These are phyloP conservation scores for Leptopilina syphax DNA, from an alignment of 2,888 invertebrate species.

Conservation along the genomic window DNA sequence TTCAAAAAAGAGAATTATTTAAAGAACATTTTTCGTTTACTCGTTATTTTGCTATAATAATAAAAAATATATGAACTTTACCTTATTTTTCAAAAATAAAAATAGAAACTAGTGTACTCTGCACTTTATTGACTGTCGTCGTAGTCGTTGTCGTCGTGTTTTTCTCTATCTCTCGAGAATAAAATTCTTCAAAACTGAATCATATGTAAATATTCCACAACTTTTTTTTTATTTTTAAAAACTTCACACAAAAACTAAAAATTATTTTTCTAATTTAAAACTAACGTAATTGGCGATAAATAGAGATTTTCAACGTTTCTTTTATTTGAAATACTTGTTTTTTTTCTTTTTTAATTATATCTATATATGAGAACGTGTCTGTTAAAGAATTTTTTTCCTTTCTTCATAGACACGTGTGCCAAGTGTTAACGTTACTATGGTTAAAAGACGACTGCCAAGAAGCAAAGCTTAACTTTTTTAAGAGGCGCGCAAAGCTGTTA, in stretches of 20 bases:
- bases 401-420: constrained; percentile 17
- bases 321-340: neutral
- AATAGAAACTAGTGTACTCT: neutral
- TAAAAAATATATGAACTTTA: no score
- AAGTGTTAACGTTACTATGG: constrained; percentile 30
- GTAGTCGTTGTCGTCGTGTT: neutral
- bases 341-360: neutral
- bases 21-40: no score
- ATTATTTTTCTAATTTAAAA: neutral
- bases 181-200: constrained; percentile 17
- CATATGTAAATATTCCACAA: neutral
- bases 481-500: constrained; percentile 29
- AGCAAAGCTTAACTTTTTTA: constrained; percentile 7
- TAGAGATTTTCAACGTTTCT: neutral
- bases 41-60: no score
- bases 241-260: neutral
- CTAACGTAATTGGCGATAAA: neutral
- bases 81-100: neutral
- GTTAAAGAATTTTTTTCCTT: constrained; percentile 5
- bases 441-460: constrained; percentile 29
- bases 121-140: no score
- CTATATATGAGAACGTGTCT: constrained; percentile 1
- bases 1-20: no score
- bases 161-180: neutral
- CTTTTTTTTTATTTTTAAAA: neutral